A percentile compares a stretch with the other conserved stretches of the same genome.
phyloP scores from a whole-genome alignment of 2,888 invertebrate genomes.

The Tipula vernalis region DNA sequence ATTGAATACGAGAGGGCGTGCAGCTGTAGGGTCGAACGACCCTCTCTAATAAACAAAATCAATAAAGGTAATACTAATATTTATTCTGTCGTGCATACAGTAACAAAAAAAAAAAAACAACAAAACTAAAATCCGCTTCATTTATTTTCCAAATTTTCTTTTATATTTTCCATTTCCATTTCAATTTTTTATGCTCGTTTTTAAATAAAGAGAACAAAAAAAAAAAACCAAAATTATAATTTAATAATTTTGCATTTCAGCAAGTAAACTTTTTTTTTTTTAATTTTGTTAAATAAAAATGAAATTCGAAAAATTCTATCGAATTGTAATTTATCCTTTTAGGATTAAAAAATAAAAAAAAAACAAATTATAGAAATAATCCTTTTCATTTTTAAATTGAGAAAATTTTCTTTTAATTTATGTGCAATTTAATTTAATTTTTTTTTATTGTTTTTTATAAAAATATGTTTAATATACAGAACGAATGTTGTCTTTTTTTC shows the following conservation, averaged over 20 bases:
- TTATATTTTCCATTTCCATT: background rate
- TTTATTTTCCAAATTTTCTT: background rate
- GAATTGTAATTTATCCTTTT: background rate
- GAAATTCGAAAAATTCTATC: background rate
- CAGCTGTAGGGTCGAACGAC: background rate
- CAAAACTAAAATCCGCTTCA: background rate
- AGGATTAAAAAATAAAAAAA: background rate
- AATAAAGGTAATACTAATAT: background rate
- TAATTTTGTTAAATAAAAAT: background rate
- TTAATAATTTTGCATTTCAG: background rate
- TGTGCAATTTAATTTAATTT: background rate
- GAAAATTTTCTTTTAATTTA: background rate
- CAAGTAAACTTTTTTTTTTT: background rate
- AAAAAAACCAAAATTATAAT: background rate
- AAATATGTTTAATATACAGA: background rate
- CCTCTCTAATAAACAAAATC: background rate
- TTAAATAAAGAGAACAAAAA: background rate
- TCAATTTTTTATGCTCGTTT: background rate
- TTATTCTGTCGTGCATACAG: background rate
- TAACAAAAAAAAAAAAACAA: no score
- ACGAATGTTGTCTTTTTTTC: background rate
- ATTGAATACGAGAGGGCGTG: no score
- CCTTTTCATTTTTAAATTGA: background rate
- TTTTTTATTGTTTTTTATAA: background rate
- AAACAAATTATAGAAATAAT: background rate